These are phyloP conservation scores for Zygothrica quintamaculata DNA, from an alignment of 2,888 invertebrate genomes.

Conservation along the genomic window DNA sequence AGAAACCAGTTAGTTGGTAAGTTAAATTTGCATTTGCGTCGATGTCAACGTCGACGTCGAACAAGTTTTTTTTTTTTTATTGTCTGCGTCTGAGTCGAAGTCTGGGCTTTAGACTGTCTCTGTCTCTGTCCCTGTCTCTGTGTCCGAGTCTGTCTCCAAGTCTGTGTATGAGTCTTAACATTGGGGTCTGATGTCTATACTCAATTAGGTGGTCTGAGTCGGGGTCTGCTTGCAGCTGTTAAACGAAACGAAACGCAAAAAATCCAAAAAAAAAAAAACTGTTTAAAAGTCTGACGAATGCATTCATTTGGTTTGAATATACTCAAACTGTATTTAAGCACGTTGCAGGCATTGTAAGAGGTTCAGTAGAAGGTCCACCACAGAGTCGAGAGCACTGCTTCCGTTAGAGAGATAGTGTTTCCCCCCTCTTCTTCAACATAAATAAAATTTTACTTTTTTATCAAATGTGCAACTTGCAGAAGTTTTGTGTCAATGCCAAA, in stretches of 20 bases:
- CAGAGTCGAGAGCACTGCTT: constrained; percentile 41
- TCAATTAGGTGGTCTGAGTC: background rate
- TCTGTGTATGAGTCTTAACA: background rate
- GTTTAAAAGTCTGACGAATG: constrained; percentile 63
- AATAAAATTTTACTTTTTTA: constrained; percentile 35
- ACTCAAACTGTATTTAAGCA: constrained; percentile 71
- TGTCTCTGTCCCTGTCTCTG: background rate
- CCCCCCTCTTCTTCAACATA: no score
- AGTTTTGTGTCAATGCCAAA: constrained; percentile 84
- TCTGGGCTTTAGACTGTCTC: constrained; percentile 5
- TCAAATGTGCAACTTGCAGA: constrained; percentile 68
- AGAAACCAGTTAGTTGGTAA: constrained; percentile 71
- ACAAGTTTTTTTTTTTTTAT: constrained; percentile 63
- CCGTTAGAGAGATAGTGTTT: no score
- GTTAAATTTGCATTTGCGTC: constrained; percentile 76
- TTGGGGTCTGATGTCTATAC: background rate
- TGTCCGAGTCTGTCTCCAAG: background rate
- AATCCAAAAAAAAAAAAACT: no score
- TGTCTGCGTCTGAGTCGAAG: constrained; percentile 36
- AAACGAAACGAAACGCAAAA: no score
- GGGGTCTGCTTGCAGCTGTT: constrained; percentile 1
- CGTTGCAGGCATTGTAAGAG: constrained; percentile 60
- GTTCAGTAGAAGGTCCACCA: constrained; percentile 77
- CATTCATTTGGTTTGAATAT: constrained; percentile 21
- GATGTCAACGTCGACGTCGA: constrained; percentile 19